These are phyloP conservation scores for Drosophila lacteicornis DNA, from an alignment of 1,140 invertebrate species.

Conservation along the genomic window DNA sequence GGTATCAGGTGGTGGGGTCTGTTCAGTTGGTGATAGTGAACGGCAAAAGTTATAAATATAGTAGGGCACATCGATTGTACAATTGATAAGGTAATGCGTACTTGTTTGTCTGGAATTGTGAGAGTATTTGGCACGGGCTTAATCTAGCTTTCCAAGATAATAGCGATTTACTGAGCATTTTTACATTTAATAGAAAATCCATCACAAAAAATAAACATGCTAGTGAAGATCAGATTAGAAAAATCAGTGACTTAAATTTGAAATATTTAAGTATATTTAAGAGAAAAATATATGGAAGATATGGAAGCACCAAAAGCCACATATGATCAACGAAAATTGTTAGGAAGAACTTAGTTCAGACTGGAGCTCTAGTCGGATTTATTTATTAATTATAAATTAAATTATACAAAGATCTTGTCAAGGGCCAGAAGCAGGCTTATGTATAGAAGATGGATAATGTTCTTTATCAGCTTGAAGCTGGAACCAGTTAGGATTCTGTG, in stretches of 20 bases:
- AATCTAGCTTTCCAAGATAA: neutral
- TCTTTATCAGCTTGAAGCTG: neutral
- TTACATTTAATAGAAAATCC: neutral
- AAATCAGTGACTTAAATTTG: neutral
- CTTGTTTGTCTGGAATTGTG: neutral
- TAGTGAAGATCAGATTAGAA: neutral
- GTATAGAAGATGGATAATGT: too few species aligned
- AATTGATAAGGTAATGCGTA: constrained; percentile 17
- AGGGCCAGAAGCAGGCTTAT: neutral
- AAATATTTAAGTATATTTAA: too few species aligned
- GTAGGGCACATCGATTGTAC: constrained; percentile 1
- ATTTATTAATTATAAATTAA: neutral
- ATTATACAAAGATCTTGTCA: neutral
- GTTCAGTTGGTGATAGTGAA: constrained; percentile 18
- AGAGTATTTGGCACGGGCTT: neutral
- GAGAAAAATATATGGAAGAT: neutral
- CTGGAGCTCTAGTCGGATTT: neutral
- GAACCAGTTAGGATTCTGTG: neutral
- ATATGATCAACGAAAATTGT: neutral
- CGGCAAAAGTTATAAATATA: constrained; percentile 18
- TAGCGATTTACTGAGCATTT: neutral
- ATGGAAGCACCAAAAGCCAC: too few species aligned
- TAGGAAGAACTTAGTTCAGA: neutral
- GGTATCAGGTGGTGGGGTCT: neutral
- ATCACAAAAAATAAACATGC: too few species aligned